Conservation (phyloP, 2,888 invertebrate genomes). For the Tetragonisca angustula region DNA sequence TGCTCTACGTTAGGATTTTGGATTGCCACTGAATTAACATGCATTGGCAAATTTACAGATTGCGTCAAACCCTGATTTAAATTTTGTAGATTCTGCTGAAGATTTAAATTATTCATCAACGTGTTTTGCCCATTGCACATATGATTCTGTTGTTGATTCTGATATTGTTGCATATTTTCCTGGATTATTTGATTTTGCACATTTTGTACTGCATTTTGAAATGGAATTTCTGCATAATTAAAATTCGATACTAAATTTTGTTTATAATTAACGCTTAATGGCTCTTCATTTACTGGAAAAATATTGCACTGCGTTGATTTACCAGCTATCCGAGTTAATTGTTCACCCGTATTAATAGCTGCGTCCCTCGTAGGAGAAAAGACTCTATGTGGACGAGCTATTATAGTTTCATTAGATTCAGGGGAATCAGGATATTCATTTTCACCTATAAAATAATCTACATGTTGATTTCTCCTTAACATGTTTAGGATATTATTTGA, state of each 20-base stretch:
- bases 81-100: conserved; percentile 58
- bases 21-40: conserved; percentile 54
- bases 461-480: not conserved
- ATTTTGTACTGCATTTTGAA: conserved; percentile 82
- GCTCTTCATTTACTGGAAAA: conserved; percentile 67
- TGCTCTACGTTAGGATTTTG: conserved; percentile 73
- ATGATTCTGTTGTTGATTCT: conserved; percentile 75
- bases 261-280: conserved; percentile 70
- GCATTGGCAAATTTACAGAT: conserved; percentile 33
- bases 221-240: conserved; percentile 78
- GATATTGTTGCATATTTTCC: conserved; percentile 82
- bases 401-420: conserved; percentile 82
- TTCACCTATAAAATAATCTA: conserved; percentile 68
- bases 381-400: conserved; percentile 78
- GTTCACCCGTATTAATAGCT: conserved; percentile 79
- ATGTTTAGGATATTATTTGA: not conserved
- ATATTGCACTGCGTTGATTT: conserved; percentile 73
- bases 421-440: conserved; percentile 82
- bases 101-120: conserved; percentile 51
- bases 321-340: conserved; percentile 65
- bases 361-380: conserved; percentile 81
- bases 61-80: conserved; percentile 54
- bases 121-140: conserved; percentile 57
- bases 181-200: conserved; percentile 83
- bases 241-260: conserved; percentile 64